Evolutionary conservation across 2,888 invertebrate genomes (phyloP), one percentile per base, ranked within the genome.

Genomic region (Tenthredo amoena): DNA sequence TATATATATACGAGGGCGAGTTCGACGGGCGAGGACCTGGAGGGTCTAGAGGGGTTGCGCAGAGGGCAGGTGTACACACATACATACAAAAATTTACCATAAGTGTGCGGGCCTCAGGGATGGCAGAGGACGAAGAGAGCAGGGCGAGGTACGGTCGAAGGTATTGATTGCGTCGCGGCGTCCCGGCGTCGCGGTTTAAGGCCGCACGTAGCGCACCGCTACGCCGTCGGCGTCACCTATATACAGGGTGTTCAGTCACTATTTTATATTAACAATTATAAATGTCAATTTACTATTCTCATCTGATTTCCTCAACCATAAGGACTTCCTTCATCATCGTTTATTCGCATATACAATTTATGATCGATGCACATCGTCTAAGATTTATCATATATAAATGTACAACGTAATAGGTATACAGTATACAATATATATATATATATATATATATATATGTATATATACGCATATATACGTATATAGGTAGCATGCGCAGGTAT

Each of bases 121-220:
- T 21, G 84, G 37, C 86, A 87, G 86, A 71, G 87, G 86, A 87
- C 87, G 86, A 88, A 87, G 86, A 88, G 90, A 87, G 88, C 31
- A 89, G 88, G 88, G 89, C 89, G 91, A 90, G 90, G 88, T 90
- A 90, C 89, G 90, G 91, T 90, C 91, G 90, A 90, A 91, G 91
- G 90, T 91, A 91, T 91, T 91, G 91, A 91, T 91, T 91, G 90
- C 91, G 90, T 89, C 89, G 90, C 91, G 89, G 91, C 85, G 85
- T 76, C 65, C 79, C 72, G 47, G 79, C 79, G 79, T 58, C 85
- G 89, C 89, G 88, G 87, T 88, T 89, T 88, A 89, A 83, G 62
- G 82, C 82, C 82, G 65, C 82, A 79, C 40, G n/a, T n/a, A 18
- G 43, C 65, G 65, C 65, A 26, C 5, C 82, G 62, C 40, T 65